Conservation (phyloP, 2,888 invertebrate genomes). For the Epistrophe grossulariae region DNA sequence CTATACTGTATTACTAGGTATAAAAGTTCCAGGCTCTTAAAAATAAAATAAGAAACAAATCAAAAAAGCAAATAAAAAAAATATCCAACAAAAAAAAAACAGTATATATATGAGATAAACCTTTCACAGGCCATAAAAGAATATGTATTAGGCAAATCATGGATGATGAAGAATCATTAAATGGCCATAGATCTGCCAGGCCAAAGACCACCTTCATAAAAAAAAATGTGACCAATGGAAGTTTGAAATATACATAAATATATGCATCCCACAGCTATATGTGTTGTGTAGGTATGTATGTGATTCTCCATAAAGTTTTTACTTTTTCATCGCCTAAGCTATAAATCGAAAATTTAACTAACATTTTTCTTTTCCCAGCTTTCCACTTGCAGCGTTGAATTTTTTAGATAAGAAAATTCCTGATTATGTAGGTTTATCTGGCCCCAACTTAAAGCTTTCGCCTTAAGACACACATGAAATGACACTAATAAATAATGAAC, state of each 20-base stretch:
- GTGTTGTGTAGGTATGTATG: no score
- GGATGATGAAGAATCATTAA: slow-evolving; percentile 69
- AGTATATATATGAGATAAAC: slow-evolving; percentile 61
- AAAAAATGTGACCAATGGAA: slow-evolving; percentile 42
- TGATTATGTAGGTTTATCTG: slow-evolving; percentile 1
- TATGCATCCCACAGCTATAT: slow-evolving; percentile 23
- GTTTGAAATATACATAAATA: slow-evolving; percentile 22
- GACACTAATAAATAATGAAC: slow-evolving; percentile 55
- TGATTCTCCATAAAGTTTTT: slow-evolving; percentile 40
- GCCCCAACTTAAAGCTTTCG: slow-evolving; percentile 38
- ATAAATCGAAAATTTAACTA: slow-evolving; percentile 47
- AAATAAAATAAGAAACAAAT: slow-evolving; percentile 30
- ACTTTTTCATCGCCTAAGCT: not conserved
- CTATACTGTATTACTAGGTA: not conserved
- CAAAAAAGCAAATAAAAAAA: slow-evolving; percentile 39
- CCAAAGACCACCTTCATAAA: slow-evolving; percentile 38
- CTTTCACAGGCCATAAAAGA: slow-evolving; percentile 71
- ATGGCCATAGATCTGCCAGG: slow-evolving; percentile 50
- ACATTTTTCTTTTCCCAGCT: slow-evolving; percentile 43
- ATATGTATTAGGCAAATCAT: slow-evolving; percentile 67
- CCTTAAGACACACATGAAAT: slow-evolving; percentile 17
- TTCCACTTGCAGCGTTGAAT: slow-evolving; percentile 62
- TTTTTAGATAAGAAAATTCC: slow-evolving; percentile 4
- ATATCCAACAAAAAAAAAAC: not conserved
- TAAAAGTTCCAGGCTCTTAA: slow-evolving; percentile 50